phyloP scores from a whole-genome alignment of 2,888 invertebrate species.

The Cantharis nigra region DNA sequence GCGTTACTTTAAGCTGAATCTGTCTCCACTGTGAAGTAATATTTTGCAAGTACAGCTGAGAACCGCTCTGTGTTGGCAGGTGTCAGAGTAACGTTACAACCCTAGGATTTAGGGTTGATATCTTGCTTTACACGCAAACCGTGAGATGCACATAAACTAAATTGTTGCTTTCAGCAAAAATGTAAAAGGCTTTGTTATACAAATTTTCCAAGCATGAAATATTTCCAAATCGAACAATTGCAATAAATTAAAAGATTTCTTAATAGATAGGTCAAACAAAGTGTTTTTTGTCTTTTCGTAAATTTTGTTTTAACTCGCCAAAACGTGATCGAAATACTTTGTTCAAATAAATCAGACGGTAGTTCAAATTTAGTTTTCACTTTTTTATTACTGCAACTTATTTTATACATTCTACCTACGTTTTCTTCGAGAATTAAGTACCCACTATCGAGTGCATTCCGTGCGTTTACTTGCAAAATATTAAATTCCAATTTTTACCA shows the following conservation, averaged over 20 bases:
- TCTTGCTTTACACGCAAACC: constrained; percentile 1
- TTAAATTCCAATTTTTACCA: not conserved
- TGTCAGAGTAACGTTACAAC: not conserved
- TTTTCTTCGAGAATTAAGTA: not conserved
- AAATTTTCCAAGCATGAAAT: too few relatives aligned
- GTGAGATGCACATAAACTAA: constrained; percentile 1
- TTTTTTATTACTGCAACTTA: not conserved
- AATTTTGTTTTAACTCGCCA: not conserved
- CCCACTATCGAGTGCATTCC: not conserved
- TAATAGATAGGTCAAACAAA: not conserved
- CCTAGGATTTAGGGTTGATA: not conserved
- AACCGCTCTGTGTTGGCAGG: not conserved
- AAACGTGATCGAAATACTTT: not conserved
- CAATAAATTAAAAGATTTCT: not conserved
- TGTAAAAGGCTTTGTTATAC: not conserved
- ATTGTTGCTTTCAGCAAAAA: not conserved
- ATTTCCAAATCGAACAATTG: too few relatives aligned
- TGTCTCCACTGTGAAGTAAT: constrained; percentile 1
- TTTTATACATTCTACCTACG: not conserved
- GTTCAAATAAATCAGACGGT: not conserved
- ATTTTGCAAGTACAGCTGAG: constrained; percentile 2
- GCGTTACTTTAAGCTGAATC: not conserved
- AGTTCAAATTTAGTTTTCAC: not conserved
- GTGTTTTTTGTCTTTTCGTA: not conserved
- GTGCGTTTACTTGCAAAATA: not conserved